phyloP scores from a whole-genome alignment of 2,888 invertebrate genomes.

The Sturmia bella region DNA sequence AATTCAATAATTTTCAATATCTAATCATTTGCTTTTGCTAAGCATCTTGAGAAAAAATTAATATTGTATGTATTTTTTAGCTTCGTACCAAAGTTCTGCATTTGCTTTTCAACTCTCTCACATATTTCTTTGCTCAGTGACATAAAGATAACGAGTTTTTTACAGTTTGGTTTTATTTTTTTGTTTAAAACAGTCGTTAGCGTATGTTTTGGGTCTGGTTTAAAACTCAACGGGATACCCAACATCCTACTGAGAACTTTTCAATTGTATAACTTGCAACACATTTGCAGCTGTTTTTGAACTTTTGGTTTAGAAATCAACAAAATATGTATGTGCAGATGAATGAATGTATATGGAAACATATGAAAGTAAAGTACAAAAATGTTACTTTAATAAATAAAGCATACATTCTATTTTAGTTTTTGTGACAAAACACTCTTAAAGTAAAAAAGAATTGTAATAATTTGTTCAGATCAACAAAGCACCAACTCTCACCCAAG shows the following conservation, averaged over 20 bases:
- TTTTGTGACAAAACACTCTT: slow-evolving; percentile 4
- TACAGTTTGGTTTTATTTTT: not conserved
- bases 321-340: not conserved
- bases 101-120: slow-evolving; percentile 8
- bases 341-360: slow-evolving; percentile 14
- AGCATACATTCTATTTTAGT: slow-evolving; percentile 5
- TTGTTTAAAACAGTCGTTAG: slow-evolving; percentile 26
- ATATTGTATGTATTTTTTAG: slow-evolving; percentile 7
- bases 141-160: slow-evolving; percentile 30
- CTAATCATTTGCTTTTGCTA: not conserved
- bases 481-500: not conserved
- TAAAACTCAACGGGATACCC: slow-evolving; percentile 57
- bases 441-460: not conserved
- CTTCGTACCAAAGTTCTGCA: slow-evolving; percentile 10
- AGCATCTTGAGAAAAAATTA: slow-evolving; percentile 14
- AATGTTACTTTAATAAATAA: slow-evolving; percentile 27
- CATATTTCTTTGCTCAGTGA: slow-evolving; percentile 1
- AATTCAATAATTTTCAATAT: not conserved
- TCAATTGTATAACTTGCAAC: slow-evolving; percentile 47
- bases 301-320: slow-evolving; percentile 29
- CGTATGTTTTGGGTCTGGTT: slow-evolving; percentile 46
- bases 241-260: slow-evolving; percentile 60
- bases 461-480: slow-evolving; percentile 17
- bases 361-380: not conserved
- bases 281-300: slow-evolving; percentile 52